Evolutionary conservation across 1,140 invertebrate species (phyloP), one percentile per base, ranked within the genome.

Genomic region (Plectrocnemia conspersa): DNA sequence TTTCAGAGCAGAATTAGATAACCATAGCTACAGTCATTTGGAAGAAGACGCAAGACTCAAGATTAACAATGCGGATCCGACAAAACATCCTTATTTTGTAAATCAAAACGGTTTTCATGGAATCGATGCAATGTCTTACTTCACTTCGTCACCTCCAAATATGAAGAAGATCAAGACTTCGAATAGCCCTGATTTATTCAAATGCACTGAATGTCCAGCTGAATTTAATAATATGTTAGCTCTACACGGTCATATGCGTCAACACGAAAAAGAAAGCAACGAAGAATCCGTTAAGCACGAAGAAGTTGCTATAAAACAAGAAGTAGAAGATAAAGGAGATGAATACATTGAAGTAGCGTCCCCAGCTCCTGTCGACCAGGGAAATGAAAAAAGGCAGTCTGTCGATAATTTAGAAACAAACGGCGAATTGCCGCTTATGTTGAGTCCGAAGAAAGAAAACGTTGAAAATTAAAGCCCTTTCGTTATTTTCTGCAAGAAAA

Each of bases 1-100:
- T 74, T 96, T 96, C 73, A 80, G 88, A 38, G 85, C 90, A 0
- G 92, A 97, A 68, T 68, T 95, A 1, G 89, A 94, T 59, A 92
- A 96, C 66, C 93, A 96, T 67, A 76, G 77, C 9, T 79, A 80
- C 45, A 71, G 74, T 10, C 83, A 85, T 61, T 60, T 76, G 10
- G 74, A 76, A 56, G 74, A 76, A 52, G 74, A 59, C 32, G 58
- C 55, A 2, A 56, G 55, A 41, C 46, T 54, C 16, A 61, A 61
- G 47, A 16, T 58, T n/a, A 47, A 33, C 19, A 52, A 46, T 6
- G 42, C 41, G 1, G 59, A 61, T 11, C 22, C 52, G 9, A 29
- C 50, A 10, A 57, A 55, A 19, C 52, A 57, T 57, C 50, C 54
- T 3, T 61, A 61, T 32, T 58, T 58, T 24, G 33, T 61, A 41